Percentiles rank a stretch among this genome's conserved stretches.
Conservation (phyloP, 2,888 invertebrate genomes). For the Harpalus rubripes region DNA sequence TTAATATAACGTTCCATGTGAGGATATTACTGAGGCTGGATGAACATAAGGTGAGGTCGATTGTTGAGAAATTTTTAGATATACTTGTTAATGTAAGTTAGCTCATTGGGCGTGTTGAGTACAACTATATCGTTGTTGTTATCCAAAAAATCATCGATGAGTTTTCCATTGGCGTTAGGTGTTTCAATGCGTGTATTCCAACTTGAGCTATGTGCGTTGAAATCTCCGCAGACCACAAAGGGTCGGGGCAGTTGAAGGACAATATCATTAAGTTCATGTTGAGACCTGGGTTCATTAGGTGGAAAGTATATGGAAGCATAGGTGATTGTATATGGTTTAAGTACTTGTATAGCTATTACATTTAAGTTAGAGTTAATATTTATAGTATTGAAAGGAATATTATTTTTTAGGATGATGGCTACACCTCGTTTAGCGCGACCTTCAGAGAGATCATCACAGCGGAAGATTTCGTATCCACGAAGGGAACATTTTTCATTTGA, state of each 20-base stretch:
- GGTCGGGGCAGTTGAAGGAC: background rate
- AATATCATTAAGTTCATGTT: background rate
- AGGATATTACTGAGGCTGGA: constrained; percentile 1
- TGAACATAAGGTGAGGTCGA: background rate
- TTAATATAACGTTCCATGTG: constrained; percentile 1
- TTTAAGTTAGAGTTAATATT: background rate
- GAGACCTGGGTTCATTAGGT: constrained; percentile 3
- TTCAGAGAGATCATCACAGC: constrained; percentile 1
- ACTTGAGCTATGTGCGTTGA: constrained; percentile 1
- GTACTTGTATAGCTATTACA: constrained; percentile 8
- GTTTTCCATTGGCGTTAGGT: background rate
- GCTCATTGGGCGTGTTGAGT: constrained; percentile 6
- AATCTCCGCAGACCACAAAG: background rate
- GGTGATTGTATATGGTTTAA: background rate
- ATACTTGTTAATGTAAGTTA: background rate
- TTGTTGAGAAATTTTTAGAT: background rate
- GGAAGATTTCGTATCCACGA: background rate
- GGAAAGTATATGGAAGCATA: constrained; percentile 1
- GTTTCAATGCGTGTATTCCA: background rate
- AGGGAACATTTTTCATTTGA: constrained; percentile 4
- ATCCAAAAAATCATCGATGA: background rate
- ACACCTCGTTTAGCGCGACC: background rate
- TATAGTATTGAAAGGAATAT: background rate
- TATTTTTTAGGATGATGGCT: background rate
- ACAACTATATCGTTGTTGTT: background rate